phyloP scores from a whole-genome alignment of 2,797 vertebrate species.

The Sebastes trivittatus region DNA sequence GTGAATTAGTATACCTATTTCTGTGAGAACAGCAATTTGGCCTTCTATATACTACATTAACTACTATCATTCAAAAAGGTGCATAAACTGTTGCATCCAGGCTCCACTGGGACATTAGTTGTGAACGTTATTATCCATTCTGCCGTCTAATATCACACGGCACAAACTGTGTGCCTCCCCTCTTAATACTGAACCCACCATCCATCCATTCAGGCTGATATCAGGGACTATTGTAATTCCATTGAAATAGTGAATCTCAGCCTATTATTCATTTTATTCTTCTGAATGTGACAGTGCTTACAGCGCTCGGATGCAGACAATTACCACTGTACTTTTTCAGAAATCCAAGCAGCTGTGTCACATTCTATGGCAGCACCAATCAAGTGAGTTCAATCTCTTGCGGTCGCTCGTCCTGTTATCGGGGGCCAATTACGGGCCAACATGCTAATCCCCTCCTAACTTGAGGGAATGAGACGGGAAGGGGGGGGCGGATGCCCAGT shows the following conservation, averaged over 20 bases:
- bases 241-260: constrained; percentile 19
- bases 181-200: constrained; percentile 56
- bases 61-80: background rate
- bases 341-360: constrained; percentile 13
- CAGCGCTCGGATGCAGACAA: constrained; percentile 11
- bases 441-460: constrained; percentile 41
- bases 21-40: background rate
- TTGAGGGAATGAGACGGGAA: constrained; percentile 37
- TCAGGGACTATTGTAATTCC: constrained; percentile 13
- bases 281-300: background rate
- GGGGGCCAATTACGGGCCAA: constrained; percentile 31
- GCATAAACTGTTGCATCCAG: background rate
- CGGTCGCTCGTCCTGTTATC: background rate
- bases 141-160: constrained; percentile 11
- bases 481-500: constrained; percentile 7
- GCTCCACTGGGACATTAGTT: background rate
- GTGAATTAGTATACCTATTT: background rate
- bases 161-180: constrained; percentile 19
- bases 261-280: constrained; percentile 20
- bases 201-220: constrained; percentile 10
- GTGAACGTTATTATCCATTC: constrained; percentile 1
- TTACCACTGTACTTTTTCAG: background rate
- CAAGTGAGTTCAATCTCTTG: constrained; percentile 8
- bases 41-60: background rate
- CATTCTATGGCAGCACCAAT: background rate